Conservation (phyloP, 2,888 invertebrate genomes). For the Spilosoma lubricipeda region DNA sequence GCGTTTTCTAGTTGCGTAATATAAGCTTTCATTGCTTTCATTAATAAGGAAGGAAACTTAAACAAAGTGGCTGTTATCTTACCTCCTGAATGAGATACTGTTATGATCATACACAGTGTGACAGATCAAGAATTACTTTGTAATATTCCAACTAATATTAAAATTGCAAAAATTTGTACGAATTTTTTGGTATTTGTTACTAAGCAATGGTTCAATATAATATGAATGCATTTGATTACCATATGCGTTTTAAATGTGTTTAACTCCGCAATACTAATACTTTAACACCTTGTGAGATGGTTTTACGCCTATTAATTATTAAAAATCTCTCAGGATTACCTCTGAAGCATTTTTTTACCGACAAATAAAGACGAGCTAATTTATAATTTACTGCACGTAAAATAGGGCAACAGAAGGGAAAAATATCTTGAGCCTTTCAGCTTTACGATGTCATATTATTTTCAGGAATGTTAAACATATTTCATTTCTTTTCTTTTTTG, state of each 20-base stretch:
- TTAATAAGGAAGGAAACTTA: conserved; percentile 6
- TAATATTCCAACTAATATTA: no score
- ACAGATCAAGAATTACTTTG: no score
- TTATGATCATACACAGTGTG: neutral
- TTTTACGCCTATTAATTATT: neutral
- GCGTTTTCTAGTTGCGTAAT: conserved; percentile 8
- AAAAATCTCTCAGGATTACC: neutral
- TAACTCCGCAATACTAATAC: neutral
- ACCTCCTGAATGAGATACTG: neutral
- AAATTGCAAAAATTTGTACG: no score
- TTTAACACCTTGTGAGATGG: neutral
- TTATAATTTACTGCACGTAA: no score
- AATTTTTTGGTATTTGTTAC: no score
- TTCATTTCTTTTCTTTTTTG: neutral
- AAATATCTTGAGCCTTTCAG: neutral
- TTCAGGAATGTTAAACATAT: neutral
- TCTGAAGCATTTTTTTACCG: neutral
- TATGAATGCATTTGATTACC: no score
- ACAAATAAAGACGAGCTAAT: no score
- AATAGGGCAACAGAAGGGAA: neutral
- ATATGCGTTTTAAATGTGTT: no score
- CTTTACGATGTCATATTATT: neutral
- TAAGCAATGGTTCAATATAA: no score
- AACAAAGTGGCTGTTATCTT: conserved; percentile 7
- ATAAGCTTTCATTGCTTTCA: conserved; percentile 3